Evolutionary conservation across 2,888 invertebrate genomes (phyloP), one percentile per base, ranked within the genome.

Genomic region (Agrotis segetum): DNA sequence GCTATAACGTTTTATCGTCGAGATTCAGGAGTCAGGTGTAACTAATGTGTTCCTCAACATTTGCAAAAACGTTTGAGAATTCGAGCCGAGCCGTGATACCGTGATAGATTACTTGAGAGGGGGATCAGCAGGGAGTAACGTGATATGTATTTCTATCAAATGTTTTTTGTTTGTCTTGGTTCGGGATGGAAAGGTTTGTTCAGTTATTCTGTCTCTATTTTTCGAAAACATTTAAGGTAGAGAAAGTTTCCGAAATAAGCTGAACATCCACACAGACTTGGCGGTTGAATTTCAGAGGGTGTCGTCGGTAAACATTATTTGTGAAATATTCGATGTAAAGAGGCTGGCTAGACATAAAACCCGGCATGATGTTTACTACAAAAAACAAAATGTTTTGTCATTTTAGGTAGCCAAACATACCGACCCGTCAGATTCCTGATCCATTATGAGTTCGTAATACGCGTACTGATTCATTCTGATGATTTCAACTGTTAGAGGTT

Each of bases 11-110:
- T 66, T 73, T 74, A 75, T 80, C 73, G 52, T 2, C 9, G 67
- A n/a, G 29, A 46, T 40, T 60, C 52, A 53, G 13, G 44, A 73
- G 66, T 70, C 84, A 82, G 82, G 81, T 82, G 84, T 59, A 44
- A 63, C 77, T 83, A 82, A 82, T 83, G 77, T 59, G 59, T 74
- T 61, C 74, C 66, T 72, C 46, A 70, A 74, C 67, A 62, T 79
- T 78, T 63, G 49, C 65, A 68, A 71, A 81, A 71, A 80, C 68
- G 67, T 58, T 70, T 29, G 49, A 63, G 59, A 55, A 47, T 55
- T 64, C 55, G 14, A 49, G 64, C 29, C 58, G 69, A 21, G 61
- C 5, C 53, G 24, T 83, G 81, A 82, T 81, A 68, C 5, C 53
- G 24, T 83, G 81, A 82, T 81, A 68, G 74, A 83, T 83, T 50